A percentile compares a stretch with the other conserved stretches of the same genome.
These are phyloP conservation scores for Osmerus mordax DNA, from an alignment of 2,113 vertebrate species.

Conservation along the genomic window DNA sequence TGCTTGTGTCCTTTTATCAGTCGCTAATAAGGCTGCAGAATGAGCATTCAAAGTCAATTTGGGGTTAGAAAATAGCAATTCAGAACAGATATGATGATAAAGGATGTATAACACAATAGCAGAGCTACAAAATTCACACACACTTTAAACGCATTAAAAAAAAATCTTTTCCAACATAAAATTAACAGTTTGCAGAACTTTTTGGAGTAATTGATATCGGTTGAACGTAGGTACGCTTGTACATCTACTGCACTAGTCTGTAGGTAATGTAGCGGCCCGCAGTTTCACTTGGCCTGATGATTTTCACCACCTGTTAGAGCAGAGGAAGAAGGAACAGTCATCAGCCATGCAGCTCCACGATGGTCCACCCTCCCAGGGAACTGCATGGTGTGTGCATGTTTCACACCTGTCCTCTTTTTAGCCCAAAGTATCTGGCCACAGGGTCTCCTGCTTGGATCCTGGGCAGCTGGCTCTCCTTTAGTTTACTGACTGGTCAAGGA, in stretches of 20 bases:
- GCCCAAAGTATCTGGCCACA: constrained; percentile 93
- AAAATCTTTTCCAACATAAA: not conserved
- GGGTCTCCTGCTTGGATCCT: constrained; percentile 96
- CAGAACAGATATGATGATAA: not conserved
- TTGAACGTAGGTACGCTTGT: not conserved
- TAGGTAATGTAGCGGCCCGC: constrained; percentile 97
- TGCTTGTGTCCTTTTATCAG: no score
- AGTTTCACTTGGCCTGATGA: constrained; percentile 94
- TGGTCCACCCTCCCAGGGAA: no score
- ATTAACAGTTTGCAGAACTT: not conserved
- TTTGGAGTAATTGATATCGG: not conserved
- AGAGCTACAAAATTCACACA: not conserved
- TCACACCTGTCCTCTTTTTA: constrained; percentile 93
- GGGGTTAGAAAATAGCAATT: not conserved
- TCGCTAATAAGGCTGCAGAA: no score
- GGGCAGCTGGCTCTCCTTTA: constrained; percentile 93
- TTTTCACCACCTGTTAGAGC: constrained; percentile 88
- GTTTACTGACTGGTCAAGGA: constrained; percentile 76
- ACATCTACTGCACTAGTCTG: constrained; percentile 85
- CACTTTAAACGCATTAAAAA: not conserved
- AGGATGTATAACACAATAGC: not conserved
- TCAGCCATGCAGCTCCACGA: no score
- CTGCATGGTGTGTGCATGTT: not conserved
- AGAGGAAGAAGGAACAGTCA: not conserved
- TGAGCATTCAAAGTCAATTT: not conserved